A percentile compares a stretch with the other conserved stretches of the same genome.
Conservation (phyloP, 2,888 invertebrate genomes). For the Ypsolopha sequella region DNA sequence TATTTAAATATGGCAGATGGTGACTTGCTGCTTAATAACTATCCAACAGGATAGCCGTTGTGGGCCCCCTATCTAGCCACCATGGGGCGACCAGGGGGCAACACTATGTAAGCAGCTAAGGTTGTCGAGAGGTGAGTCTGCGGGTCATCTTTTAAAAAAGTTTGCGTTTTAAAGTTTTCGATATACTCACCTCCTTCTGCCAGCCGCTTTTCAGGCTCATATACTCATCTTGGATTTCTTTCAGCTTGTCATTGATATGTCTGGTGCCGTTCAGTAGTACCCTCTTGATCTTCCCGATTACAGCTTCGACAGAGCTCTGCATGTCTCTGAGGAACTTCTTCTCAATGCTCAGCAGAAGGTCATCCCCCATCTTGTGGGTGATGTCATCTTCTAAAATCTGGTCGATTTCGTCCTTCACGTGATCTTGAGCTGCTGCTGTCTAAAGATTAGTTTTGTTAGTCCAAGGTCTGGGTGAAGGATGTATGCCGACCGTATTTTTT, state of each 20-base stretch:
- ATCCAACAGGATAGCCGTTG: too few relatives aligned
- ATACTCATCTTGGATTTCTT: constrained; percentile 33
- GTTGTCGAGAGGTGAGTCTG: too few relatives aligned
- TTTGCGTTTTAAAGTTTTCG: too few relatives aligned
- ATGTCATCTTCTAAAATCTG: constrained; percentile 56
- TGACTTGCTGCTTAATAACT: too few relatives aligned
- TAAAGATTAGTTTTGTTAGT: constrained; percentile 6
- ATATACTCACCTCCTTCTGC: constrained; percentile 26
- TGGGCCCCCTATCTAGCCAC: too few relatives aligned
- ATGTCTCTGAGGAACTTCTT: constrained; percentile 56
- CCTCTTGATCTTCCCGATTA: constrained; percentile 50
- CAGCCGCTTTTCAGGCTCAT: constrained; percentile 29
- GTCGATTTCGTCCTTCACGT: constrained; percentile 42
- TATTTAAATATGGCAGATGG: too few relatives aligned
- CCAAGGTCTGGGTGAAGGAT: neutral
- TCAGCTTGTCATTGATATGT: constrained; percentile 44
- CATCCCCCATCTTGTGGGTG: constrained; percentile 42
- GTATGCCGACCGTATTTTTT: too few relatives aligned
- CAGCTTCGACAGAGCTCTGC: constrained; percentile 46
- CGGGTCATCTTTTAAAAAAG: too few relatives aligned
- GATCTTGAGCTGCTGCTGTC: constrained; percentile 20
- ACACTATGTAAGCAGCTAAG: too few relatives aligned
- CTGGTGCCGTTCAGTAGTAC: constrained; percentile 51
- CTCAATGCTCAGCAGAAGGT: constrained; percentile 53
- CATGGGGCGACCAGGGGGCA: too few relatives aligned